These are phyloP conservation scores for Hybognathus amarus DNA, from an alignment of 2,797 vertebrate species.

Conservation along the genomic window DNA sequence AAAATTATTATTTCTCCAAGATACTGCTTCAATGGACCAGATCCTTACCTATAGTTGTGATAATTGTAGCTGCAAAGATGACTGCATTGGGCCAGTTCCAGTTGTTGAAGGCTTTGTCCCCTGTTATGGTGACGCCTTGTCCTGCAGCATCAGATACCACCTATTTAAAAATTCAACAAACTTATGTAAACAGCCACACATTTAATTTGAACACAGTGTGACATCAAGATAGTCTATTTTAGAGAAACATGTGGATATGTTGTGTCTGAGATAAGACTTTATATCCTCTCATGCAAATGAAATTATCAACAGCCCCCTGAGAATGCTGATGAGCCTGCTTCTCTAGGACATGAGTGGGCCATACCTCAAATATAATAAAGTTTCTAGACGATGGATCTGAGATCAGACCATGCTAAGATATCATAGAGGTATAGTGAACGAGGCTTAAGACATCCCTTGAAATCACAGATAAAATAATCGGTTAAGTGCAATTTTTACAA, in stretches of 20 bases:
- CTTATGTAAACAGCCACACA: not conserved
- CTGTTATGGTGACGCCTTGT: slow-evolving; percentile 94
- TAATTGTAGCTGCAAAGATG: slow-evolving; percentile 97
- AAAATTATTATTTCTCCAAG: not conserved
- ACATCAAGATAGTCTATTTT: not conserved
- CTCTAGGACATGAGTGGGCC: slow-evolving; percentile 48
- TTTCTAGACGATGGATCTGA: slow-evolving; percentile 4
- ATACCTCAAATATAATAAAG: slow-evolving; percentile 56
- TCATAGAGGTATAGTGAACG: slow-evolving; percentile 60
- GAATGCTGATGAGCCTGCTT: slow-evolving; percentile 56
- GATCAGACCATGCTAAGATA: slow-evolving; percentile 35
- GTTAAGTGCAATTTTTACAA: slow-evolving; percentile 33
- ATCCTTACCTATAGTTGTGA: slow-evolving; percentile 93
- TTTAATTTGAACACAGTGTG: not conserved
- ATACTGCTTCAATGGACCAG: not conserved
- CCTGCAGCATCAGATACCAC: slow-evolving; percentile 90
- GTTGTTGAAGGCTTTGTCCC: slow-evolving; percentile 94
- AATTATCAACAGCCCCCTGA: slow-evolving; percentile 60
- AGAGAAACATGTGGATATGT: slow-evolving; percentile 38
- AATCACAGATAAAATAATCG: slow-evolving; percentile 59
- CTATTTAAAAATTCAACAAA: slow-evolving; percentile 69
- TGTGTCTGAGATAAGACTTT: slow-evolving; percentile 55
- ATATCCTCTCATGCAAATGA: slow-evolving; percentile 64
- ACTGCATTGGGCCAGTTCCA: slow-evolving; percentile 99
- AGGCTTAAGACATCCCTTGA: slow-evolving; percentile 46